Evolutionary conservation across 1,140 invertebrate species (phyloP), one percentile per base, ranked within the genome.

Genomic region (Battus philenor): DNA sequence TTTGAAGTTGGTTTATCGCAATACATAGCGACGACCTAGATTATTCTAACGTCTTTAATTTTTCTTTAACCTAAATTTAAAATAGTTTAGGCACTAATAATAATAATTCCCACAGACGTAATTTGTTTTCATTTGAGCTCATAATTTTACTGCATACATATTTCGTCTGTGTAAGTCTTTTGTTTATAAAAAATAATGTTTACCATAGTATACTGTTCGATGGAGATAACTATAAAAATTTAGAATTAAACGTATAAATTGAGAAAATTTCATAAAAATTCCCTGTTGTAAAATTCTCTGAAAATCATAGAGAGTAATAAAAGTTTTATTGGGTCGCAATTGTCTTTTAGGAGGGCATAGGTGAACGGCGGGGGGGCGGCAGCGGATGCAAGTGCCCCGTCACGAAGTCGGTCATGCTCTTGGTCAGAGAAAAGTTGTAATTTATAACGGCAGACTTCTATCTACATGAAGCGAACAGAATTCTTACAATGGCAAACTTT

Each of bases 321-420:
- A 84, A 84, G 67, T 84, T 84, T 81, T 80, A 83, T 83, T 83
- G 75, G 71, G 58, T 75, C 66, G 72, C 59, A 68, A 74, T 79
- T 78, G 73, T 76, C 71, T 78, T 68, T 61, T 45, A 62, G 62
- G 61, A 61, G 64, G 50, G 59, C 63, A 71, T 75, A 71, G 71
- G 67, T 73, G 66, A 68, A 53, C 41, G 44, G 52, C 43, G 54
- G 26, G 52, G 53, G 22, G 47, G 43, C 47, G 33, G 57, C 32
- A 26, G 9, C 39, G 44, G 38, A 44, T 18, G 32, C 43, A 34
- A 20, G 16, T 39, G 30, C 6, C 53, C 57, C 43, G 51, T 33
- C 46, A 39, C 48, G 29, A 51, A 57, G 34, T 57, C 52, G 20
- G 44, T 36, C 30, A 17, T 33, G 36, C 54, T 61, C 39, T 58